Evolutionary conservation across 2,888 invertebrate species (phyloP).

Genomic region (Rapana venosa): DNA sequence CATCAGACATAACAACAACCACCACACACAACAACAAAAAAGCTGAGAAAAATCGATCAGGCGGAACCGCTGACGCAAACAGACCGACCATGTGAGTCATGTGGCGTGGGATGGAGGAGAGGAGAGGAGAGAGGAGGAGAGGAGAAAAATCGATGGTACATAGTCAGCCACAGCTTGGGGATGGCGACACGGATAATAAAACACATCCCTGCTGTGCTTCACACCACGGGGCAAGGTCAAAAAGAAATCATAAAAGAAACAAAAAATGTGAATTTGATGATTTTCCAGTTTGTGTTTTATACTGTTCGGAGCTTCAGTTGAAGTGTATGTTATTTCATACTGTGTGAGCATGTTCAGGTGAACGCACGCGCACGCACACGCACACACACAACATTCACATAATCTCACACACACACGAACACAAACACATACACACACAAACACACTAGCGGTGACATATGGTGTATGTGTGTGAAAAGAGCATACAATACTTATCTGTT

Average conservation of each 20-base stretch:
- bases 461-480: too few relatives aligned
- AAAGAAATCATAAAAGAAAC: neutral
- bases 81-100: neutral
- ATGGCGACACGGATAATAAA: neutral
- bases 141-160: neutral
- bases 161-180: neutral
- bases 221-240: neutral
- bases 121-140: neutral
- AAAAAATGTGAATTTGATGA: neutral
- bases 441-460: neutral
- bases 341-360: neutral
- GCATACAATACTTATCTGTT: too few relatives aligned
- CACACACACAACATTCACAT: constrained; percentile 1
- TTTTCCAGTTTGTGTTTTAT: too few relatives aligned
- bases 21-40: too few relatives aligned
- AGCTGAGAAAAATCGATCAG: too few relatives aligned
- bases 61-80: too few relatives aligned
- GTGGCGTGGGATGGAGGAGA: neutral
- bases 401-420: too few relatives aligned
- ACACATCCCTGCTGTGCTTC: neutral
- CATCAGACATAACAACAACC: too few relatives aligned
- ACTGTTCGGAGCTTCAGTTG: too few relatives aligned
- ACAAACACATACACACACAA: neutral
- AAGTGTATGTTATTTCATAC: too few relatives aligned
- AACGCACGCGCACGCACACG: neutral